These are phyloP conservation scores for Pandemis cinnamomeana DNA, from an alignment of 2,888 invertebrate genomes.

Conservation along the genomic window DNA sequence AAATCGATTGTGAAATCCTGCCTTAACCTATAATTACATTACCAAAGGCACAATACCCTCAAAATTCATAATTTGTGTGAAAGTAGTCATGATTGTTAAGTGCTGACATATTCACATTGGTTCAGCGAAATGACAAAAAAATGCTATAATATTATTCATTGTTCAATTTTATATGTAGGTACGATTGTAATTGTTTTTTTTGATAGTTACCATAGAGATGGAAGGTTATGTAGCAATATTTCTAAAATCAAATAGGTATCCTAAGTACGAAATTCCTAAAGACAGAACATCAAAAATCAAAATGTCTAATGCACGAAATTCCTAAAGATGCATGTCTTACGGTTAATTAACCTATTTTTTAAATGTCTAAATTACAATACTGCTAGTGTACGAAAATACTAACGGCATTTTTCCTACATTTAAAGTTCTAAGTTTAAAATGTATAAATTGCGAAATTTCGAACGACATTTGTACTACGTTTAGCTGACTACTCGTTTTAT, in stretches of 20 bases:
- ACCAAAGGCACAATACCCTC: constrained; percentile 78
- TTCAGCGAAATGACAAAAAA: not conserved
- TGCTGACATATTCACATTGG: constrained; percentile 38
- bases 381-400: no score
- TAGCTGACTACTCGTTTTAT: no score
- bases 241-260: no score
- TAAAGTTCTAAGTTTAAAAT: no score
- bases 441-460: no score
- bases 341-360: no score
- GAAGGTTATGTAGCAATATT: no score
- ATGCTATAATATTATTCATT: not conserved
- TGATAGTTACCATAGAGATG: no score
- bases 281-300: not conserved
- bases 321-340: not conserved
- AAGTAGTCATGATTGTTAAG: not conserved
- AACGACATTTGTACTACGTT: no score
- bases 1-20: constrained; percentile 34
- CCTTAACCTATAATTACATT: constrained; percentile 65
- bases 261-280: no score
- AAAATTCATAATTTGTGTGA: constrained; percentile 56
- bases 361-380: no score
- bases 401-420: no score
- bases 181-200: not conserved
- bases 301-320: not conserved
- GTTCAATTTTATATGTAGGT: not conserved